Evolutionary conservation across 2,888 invertebrate species (phyloP).

Genomic region (Sesia bembeciformis): DNA sequence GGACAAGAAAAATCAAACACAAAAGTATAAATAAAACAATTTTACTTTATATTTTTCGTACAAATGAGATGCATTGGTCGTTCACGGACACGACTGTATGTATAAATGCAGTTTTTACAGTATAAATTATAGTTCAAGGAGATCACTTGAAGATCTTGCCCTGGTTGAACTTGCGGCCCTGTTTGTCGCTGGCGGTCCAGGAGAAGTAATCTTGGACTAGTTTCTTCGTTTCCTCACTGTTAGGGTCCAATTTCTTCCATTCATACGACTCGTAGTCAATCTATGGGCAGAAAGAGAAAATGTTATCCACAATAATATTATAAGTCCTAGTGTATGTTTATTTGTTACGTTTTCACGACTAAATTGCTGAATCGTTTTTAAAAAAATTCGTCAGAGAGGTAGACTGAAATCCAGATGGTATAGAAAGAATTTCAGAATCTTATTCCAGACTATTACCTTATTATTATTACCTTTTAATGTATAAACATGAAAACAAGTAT

Average conservation of each 20-base stretch:
- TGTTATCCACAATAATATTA: too few relatives aligned
- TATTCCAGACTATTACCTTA: too few relatives aligned
- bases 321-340: too few relatives aligned
- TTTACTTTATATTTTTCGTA: slow-evolving; percentile 16
- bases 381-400: too few relatives aligned
- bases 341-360: too few relatives aligned
- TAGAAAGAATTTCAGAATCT: too few relatives aligned
- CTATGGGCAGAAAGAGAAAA: slow-evolving; percentile 14
- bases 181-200: slow-evolving; percentile 90
- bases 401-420: too few relatives aligned
- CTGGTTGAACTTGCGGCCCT: slow-evolving; percentile 95
- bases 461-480: too few relatives aligned
- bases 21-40: not conserved
- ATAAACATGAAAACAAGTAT: too few relatives aligned
- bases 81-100: slow-evolving; percentile 15
- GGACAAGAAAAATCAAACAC: not conserved
- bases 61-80: slow-evolving; percentile 22
- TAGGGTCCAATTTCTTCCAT: slow-evolving; percentile 95
- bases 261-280: slow-evolving; percentile 97
- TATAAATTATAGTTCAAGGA: not conserved
- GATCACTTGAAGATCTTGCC: slow-evolving; percentile 98
- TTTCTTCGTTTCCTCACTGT: slow-evolving; percentile 85
- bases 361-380: too few relatives aligned
- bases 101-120: slow-evolving; percentile 37
- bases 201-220: slow-evolving; percentile 92